Conservation (phyloP, 2,888 invertebrate genomes). For the Eupithecia subumbrata region DNA sequence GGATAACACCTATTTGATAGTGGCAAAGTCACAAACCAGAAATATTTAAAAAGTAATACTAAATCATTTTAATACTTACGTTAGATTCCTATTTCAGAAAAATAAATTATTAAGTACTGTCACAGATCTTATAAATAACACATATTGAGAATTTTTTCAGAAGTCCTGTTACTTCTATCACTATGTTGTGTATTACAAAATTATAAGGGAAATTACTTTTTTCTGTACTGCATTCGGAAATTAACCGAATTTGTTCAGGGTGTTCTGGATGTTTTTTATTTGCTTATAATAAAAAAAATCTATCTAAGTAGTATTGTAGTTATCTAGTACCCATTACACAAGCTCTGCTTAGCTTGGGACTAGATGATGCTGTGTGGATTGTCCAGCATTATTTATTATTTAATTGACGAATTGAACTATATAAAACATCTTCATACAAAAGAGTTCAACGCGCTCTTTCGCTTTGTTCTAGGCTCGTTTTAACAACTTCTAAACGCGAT, state of each 20-base stretch:
- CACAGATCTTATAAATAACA: neutral
- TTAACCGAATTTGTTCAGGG: neutral
- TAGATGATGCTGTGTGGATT: no score
- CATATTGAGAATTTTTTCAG: neutral
- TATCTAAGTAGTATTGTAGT: no score
- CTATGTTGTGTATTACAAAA: neutral
- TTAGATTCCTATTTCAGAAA: neutral
- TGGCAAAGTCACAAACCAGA: neutral
- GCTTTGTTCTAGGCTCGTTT: neutral
- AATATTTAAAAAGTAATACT: neutral
- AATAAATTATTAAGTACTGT: neutral
- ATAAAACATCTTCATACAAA: constrained; percentile 30
- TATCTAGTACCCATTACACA: no score
- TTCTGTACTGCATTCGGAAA: neutral
- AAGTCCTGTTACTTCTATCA: neutral
- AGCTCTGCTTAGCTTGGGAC: no score
- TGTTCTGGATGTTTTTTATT: no score
- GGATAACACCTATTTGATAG: neutral
- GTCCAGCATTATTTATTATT: no score
- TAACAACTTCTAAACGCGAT: neutral
- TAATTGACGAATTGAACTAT: neutral
- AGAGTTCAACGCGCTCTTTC: constrained; percentile 45
- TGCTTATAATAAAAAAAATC: no score
- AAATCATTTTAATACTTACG: neutral
- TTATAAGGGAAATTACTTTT: neutral